phyloP scores from a whole-genome alignment of 2,888 invertebrate species.

The Psylliodes chrysocephalus region DNA sequence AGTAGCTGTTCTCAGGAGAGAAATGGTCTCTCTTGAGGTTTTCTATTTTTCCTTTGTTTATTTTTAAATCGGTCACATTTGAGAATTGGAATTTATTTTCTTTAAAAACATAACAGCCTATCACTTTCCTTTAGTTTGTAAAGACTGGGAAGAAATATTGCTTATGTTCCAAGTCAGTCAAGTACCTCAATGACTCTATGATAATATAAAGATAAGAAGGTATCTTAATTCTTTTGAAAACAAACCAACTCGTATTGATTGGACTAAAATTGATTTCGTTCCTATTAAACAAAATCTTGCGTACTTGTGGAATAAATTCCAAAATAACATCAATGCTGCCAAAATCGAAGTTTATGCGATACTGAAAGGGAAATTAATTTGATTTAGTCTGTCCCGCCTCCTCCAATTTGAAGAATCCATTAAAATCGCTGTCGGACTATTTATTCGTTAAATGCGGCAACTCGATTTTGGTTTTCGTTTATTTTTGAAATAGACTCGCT shows the following conservation, averaged over 20 bases:
- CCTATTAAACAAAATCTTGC: slow-evolving; percentile 16
- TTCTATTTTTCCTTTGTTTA: too few relatives aligned
- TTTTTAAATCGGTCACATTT: too few relatives aligned
- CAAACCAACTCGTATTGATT: neutral
- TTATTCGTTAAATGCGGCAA: slow-evolving; percentile 16
- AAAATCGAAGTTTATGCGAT: slow-evolving; percentile 36
- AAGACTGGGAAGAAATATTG: too few relatives aligned
- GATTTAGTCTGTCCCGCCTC: slow-evolving; percentile 32
- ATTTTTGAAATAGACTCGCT: neutral
- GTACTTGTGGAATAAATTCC: slow-evolving; percentile 29
- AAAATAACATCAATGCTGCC: slow-evolving; percentile 28
- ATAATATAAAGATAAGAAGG: too few relatives aligned
- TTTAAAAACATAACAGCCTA: too few relatives aligned
- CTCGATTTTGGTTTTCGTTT: neutral
- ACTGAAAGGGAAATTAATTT: slow-evolving; percentile 44
- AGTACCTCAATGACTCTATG: too few relatives aligned
- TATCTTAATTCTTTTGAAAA: too few relatives aligned
- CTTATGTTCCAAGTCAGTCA: too few relatives aligned
- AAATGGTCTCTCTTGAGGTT: too few relatives aligned
- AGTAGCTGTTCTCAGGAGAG: too few relatives aligned
- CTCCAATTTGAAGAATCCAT: slow-evolving; percentile 33
- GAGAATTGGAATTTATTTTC: too few relatives aligned
- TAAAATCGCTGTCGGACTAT: slow-evolving; percentile 30
- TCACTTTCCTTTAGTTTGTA: too few relatives aligned
- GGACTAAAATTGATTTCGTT: neutral